Percentiles rank a stretch among this genome's conserved stretches.
These are phyloP conservation scores for Lepus europaeus DNA, from an alignment of 2,113 vertebrate species.

Conservation along the genomic window DNA sequence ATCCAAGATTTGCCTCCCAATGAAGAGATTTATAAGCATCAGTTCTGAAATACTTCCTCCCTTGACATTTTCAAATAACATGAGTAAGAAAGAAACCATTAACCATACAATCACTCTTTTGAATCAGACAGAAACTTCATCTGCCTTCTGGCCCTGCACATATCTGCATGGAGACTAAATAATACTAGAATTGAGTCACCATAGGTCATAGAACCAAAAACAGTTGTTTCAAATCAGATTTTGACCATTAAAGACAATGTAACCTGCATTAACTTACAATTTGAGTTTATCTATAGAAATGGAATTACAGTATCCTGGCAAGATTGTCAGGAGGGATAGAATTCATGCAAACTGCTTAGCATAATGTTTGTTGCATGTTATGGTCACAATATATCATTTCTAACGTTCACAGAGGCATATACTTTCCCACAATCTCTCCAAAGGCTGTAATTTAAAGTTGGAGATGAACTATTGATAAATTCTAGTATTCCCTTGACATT, in stretches of 20 bases:
- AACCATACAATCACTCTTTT: background rate
- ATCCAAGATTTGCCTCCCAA: background rate
- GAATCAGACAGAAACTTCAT: background rate
- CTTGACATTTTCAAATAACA: background rate
- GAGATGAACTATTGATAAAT: background rate
- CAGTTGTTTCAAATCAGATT: background rate
- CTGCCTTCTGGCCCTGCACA: accelerated
- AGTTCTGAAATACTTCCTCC: background rate
- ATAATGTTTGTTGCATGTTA: background rate
- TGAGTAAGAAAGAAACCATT: background rate
- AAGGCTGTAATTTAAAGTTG: constrained; percentile 32
- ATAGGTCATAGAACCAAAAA: background rate
- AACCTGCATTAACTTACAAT: background rate
- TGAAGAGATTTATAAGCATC: background rate
- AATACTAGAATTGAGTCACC: background rate
- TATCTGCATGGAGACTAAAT: background rate
- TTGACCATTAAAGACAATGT: background rate
- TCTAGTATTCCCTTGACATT: background rate
- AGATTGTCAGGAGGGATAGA: background rate
- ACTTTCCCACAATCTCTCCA: background rate
- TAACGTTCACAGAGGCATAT: background rate
- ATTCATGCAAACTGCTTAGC: background rate
- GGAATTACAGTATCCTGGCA: background rate
- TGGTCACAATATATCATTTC: background rate
- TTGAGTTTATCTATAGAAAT: background rate